These are phyloP conservation scores for Hemibagrus guttatus DNA, from an alignment of 2,797 vertebrate genomes.

Conservation along the genomic window DNA sequence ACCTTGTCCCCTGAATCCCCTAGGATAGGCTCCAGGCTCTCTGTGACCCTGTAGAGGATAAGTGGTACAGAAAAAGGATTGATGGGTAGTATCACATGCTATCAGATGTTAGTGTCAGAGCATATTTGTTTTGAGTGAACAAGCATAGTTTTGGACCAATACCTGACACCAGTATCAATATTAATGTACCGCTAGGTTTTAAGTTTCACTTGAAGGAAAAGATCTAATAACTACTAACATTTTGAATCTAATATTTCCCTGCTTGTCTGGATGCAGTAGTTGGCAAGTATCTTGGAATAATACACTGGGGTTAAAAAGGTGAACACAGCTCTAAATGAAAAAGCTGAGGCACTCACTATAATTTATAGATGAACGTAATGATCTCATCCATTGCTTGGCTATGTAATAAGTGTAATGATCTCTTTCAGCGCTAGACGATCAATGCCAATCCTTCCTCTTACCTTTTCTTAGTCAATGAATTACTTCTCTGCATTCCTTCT, in stretches of 20 bases:
- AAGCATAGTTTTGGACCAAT: background rate
- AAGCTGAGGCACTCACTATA: slow-evolving; percentile 40
- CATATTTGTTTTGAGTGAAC: background rate
- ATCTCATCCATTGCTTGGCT: slow-evolving; percentile 31
- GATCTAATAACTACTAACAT: background rate
- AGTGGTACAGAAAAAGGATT: no score
- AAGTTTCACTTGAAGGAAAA: background rate
- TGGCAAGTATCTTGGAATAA: slow-evolving; percentile 15
- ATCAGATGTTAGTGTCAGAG: background rate
- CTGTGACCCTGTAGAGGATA: no score
- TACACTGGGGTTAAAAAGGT: slow-evolving; percentile 9
- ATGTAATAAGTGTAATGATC: slow-evolving; percentile 52
- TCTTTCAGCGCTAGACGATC: slow-evolving; percentile 38
- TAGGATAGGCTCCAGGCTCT: no score
- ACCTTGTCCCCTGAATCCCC: no score
- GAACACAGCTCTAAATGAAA: slow-evolving; percentile 34
- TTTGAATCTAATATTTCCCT: background rate
- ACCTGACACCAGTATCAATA: background rate
- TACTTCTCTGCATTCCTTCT: slow-evolving; percentile 35
- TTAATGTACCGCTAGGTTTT: background rate
- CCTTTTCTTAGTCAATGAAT: slow-evolving; percentile 25
- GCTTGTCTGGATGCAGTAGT: background rate
- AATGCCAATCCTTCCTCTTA: slow-evolving; percentile 39
- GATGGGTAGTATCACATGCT: background rate
- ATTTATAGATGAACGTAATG: slow-evolving; percentile 50